Evolutionary conservation across 2,797 vertebrate genomes (phyloP).

Genomic region (Intellagama lesueurii): DNA sequence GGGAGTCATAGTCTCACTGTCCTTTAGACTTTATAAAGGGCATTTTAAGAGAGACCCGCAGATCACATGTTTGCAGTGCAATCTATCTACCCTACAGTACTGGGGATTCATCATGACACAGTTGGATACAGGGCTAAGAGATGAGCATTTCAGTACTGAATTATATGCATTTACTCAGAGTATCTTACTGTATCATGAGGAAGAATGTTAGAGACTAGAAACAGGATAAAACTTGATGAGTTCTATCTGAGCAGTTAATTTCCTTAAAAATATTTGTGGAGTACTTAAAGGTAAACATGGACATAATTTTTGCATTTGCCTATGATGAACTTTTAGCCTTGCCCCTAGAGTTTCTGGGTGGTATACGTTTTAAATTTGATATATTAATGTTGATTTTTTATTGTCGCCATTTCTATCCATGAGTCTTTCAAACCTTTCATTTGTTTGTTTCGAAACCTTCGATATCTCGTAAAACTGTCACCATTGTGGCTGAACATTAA

Average conservation of each 20-base stretch:
- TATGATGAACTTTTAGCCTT: slow-evolving; percentile 79
- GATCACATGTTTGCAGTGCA: too few relatives aligned
- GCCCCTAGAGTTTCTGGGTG: slow-evolving; percentile 80
- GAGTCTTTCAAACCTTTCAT: slow-evolving; percentile 88
- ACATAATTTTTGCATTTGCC: slow-evolving; percentile 51
- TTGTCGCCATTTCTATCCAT: slow-evolving; percentile 86
- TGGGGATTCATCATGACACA: too few relatives aligned
- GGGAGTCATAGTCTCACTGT: too few relatives aligned
- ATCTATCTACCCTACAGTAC: too few relatives aligned
- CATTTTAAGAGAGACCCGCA: too few relatives aligned
- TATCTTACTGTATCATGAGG: neutral
- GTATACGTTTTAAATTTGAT: slow-evolving; percentile 84
- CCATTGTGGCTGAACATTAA: slow-evolving; percentile 93
- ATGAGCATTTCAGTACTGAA: slow-evolving; percentile 17
- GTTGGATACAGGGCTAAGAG: neutral
- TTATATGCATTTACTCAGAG: neutral
- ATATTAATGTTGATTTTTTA: slow-evolving; percentile 90
- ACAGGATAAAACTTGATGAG: slow-evolving; percentile 1
- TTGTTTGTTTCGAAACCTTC: slow-evolving; percentile 89
- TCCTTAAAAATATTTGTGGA: slow-evolving; percentile 14
- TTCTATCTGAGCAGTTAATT: slow-evolving; percentile 36
- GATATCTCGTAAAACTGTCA: slow-evolving; percentile 95
- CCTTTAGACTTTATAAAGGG: too few relatives aligned
- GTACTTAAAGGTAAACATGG: neutral
- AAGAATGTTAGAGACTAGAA: neutral